phyloP scores from a whole-genome alignment of 2,113 vertebrate genomes.

The Crotalus horridus region DNA sequence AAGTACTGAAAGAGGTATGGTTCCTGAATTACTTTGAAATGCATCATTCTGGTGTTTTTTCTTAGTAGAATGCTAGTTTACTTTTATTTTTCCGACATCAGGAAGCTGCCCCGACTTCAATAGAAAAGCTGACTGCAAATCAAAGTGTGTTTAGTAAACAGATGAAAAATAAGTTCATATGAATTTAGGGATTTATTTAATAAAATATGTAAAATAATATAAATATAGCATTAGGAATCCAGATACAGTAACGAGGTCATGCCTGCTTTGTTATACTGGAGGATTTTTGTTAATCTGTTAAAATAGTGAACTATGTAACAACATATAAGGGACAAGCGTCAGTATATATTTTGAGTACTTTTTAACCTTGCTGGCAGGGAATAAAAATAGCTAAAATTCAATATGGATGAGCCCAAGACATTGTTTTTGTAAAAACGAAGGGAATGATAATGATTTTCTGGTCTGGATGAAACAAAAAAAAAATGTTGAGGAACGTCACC shows the following conservation, averaged over 20 bases:
- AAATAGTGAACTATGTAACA: not conserved
- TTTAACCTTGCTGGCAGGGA: not conserved
- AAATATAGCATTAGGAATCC: constrained; percentile 58
- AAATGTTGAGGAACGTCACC: not conserved
- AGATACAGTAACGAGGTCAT: constrained; percentile 26
- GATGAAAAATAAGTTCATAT: constrained; percentile 59
- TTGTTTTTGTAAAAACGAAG: not conserved
- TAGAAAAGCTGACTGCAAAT: constrained; percentile 29
- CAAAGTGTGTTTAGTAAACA: constrained; percentile 33
- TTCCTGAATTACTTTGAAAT: constrained; percentile 45
- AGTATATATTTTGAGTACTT: constrained; percentile 52
- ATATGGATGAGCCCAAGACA: not conserved
- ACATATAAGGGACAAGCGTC: constrained; percentile 44
- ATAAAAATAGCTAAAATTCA: not conserved
- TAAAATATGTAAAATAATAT: constrained; percentile 75
- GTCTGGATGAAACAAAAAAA: not conserved
- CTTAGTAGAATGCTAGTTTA: constrained; percentile 30
- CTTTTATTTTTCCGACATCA: constrained; percentile 40
- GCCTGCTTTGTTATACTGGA: constrained; percentile 32
- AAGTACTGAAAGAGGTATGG: constrained; percentile 49
- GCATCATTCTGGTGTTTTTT: constrained; percentile 27
- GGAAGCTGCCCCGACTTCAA: constrained; percentile 43
- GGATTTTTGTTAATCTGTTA: constrained; percentile 3
- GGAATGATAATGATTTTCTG: not conserved
- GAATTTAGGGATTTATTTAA: constrained; percentile 73